Evolutionary conservation across 2,888 invertebrate species (phyloP).

Genomic region (Agelastica alni): DNA sequence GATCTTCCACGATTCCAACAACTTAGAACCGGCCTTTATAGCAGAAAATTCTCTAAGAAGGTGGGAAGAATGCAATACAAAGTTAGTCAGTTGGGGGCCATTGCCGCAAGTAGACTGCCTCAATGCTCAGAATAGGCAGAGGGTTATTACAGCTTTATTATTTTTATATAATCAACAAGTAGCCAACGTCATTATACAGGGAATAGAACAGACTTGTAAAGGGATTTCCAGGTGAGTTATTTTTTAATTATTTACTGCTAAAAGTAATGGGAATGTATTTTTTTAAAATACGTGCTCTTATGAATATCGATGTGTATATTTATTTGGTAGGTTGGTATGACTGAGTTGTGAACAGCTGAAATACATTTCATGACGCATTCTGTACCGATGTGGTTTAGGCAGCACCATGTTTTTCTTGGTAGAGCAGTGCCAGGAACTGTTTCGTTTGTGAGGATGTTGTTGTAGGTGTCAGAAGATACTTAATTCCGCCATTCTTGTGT

Average conservation of each 20-base stretch:
- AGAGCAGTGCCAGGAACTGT: too few species aligned
- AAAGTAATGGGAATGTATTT: too few species aligned
- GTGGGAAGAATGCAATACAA: conserved; percentile 88
- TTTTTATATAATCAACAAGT: conserved; percentile 88
- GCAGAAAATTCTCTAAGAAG: conserved; percentile 84
- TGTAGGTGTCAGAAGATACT: too few species aligned
- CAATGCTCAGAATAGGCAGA: conserved; percentile 88
- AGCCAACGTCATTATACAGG: conserved; percentile 76
- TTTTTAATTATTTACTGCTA: neutral
- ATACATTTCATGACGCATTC: too few species aligned
- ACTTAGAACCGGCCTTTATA: conserved; percentile 75
- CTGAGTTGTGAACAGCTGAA: too few species aligned
- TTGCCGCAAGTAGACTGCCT: conserved; percentile 85
- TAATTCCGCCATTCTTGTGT: too few species aligned
- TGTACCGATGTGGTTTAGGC: too few species aligned
- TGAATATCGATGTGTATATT: too few species aligned
- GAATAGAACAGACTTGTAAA: conserved; percentile 79
- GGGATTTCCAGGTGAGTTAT: conserved; percentile 73
- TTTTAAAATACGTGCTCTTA: too few species aligned
- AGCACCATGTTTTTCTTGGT: too few species aligned
- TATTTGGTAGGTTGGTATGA: too few species aligned
- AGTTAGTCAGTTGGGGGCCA: conserved; percentile 89
- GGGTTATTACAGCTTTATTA: conserved; percentile 86
- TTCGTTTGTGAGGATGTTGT: too few species aligned
- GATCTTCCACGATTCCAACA: conserved; percentile 88